Percentiles rank a stretch among this genome's conserved stretches.
Conservation (phyloP, 35 echinoderm and acorn worm species). For the Stichopus chloronotus region DNA sequence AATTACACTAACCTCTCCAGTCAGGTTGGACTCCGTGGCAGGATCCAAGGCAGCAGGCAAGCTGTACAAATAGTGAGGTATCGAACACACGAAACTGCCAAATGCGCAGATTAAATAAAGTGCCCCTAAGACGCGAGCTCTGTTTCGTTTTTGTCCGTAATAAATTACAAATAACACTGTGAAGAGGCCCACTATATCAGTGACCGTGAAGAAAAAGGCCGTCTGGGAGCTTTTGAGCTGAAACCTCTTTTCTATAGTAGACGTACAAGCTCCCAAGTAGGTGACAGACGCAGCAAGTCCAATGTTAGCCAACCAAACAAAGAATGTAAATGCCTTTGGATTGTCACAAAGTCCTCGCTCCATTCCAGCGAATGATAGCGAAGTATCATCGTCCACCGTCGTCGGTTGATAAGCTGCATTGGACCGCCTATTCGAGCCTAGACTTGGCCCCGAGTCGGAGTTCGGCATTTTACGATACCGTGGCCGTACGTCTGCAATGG, state of each 20-base stretch:
- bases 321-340: slow-evolving; percentile 3
- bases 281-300: slow-evolving; percentile 39
- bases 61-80: slow-evolving; percentile 43
- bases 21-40: neutral
- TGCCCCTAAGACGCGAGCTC: slow-evolving; percentile 70
- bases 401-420: slow-evolving; percentile 42
- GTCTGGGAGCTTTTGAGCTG: slow-evolving; percentile 87
- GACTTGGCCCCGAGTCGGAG: neutral
- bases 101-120: slow-evolving; percentile 44
- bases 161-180: slow-evolving; percentile 86
- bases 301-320: slow-evolving; percentile 36
- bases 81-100: slow-evolving; percentile 43
- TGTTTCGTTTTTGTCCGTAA: slow-evolving; percentile 85
- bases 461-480: slow-evolving; percentile 14
- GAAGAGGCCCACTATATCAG: slow-evolving; percentile 68
- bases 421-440: neutral
- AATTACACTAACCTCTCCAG: slow-evolving; percentile 17
- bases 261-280: slow-evolving; percentile 58
- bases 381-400: neutral
- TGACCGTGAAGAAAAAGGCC: slow-evolving; percentile 69
- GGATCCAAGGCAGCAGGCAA: slow-evolving; percentile 38
- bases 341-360: slow-evolving; percentile 33
- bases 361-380: neutral
- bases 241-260: slow-evolving; percentile 82
- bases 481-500: neutral